Conservation (phyloP, 23 tunicate species). For the Styela clava region DNA sequence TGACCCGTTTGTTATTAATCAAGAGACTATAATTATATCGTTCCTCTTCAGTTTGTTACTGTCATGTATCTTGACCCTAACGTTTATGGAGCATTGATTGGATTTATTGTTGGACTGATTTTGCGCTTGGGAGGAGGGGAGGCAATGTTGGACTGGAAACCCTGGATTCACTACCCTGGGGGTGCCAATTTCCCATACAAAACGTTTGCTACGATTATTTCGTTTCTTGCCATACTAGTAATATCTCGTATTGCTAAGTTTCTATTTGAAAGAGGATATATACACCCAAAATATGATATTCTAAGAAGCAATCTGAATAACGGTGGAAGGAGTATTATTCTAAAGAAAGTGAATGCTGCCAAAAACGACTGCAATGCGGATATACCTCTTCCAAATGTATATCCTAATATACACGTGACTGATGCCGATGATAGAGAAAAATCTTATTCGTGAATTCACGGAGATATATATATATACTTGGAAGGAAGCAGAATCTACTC, state of each 20-base stretch:
- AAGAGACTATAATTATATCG: too few relatives aligned
- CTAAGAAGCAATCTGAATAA: background rate
- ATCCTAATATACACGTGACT: background rate
- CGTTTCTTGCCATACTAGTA: background rate
- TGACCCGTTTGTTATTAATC: too few relatives aligned
- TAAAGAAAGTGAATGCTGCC: background rate
- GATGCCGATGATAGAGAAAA: too few relatives aligned
- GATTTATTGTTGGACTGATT: background rate
- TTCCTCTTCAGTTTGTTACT: background rate
- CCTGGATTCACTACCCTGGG: background rate
- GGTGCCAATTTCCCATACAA: slow-evolving; percentile 2
- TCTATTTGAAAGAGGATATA: slow-evolving; percentile 5
- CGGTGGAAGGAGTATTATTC: background rate
- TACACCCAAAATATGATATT: background rate
- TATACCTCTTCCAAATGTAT: background rate
- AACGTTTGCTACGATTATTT: background rate
- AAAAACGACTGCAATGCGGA: too few relatives aligned
- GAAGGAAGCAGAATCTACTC: too few relatives aligned
- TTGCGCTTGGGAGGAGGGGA: slow-evolving; percentile 13
- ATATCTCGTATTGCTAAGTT: background rate
- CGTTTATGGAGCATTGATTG: slow-evolving; percentile 10
- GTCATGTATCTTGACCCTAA: slow-evolving; percentile 6
- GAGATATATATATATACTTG: too few relatives aligned
- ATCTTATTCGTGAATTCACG: too few relatives aligned
- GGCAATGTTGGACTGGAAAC: background rate